These are phyloP conservation scores for Drosophila kambysellisi DNA, from an alignment of 2,888 invertebrate species.

Conservation along the genomic window DNA sequence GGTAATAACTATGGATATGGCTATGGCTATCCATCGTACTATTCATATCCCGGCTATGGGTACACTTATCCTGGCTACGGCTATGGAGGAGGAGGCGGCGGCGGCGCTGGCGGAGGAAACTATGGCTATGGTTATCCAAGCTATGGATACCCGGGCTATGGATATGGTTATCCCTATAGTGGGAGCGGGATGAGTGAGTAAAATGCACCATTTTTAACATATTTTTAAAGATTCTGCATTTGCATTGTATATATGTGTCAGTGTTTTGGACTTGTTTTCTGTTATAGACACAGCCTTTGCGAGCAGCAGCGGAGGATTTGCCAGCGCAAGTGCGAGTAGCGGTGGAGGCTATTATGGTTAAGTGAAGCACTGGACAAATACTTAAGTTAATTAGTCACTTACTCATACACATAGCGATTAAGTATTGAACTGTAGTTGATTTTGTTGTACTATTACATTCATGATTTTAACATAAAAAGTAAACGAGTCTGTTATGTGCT, in stretches of 20 bases:
- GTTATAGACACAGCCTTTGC: conserved; percentile 71
- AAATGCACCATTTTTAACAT: background rate
- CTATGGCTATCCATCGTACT: conserved; percentile 47
- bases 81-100: conserved; percentile 6
- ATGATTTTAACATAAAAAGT: conserved; percentile 24
- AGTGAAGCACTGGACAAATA: conserved; percentile 13
- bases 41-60: conserved; percentile 36
- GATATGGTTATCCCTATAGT: conserved; percentile 35
- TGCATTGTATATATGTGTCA: conserved; percentile 45
- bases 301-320: conserved; percentile 72
- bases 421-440: conserved; percentile 28
- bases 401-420: conserved; percentile 46
- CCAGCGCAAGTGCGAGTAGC: conserved; percentile 63
- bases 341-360: conserved; percentile 70
- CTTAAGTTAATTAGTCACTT: conserved; percentile 33
- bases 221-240: conserved; percentile 12
- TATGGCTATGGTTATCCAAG: conserved; percentile 24
- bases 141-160: conserved; percentile 47
- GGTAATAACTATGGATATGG: conserved; percentile 56
- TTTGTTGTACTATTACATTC: conserved; percentile 29
- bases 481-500: background rate
- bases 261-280: conserved; percentile 71
- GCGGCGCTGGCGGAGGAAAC: background rate
- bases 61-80: conserved; percentile 45
- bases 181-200: conserved; percentile 67